A percentile compares a stretch with the other conserved stretches of the same genome.
Conservation (phyloP, 1,140 invertebrate genomes). For the Magallana angulata region DNA sequence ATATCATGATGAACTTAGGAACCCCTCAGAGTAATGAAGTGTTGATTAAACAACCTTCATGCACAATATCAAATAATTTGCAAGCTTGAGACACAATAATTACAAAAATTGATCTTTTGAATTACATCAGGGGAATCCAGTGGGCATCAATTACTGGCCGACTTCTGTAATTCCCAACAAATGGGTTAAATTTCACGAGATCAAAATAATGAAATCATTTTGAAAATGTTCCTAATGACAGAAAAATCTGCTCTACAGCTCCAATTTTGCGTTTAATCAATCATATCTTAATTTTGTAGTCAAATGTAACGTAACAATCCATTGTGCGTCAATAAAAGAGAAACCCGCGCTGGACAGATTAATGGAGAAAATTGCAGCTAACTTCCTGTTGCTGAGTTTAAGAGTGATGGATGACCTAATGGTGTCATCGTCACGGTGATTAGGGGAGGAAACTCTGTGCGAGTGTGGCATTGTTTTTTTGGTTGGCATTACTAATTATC, state of each 20-base stretch:
- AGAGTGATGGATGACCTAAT: constrained; percentile 33
- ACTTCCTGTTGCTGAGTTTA: constrained; percentile 14
- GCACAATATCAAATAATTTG: constrained; percentile 28
- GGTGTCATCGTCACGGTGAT: constrained; percentile 17
- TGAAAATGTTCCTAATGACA: constrained; percentile 17
- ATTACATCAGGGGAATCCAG: constrained; percentile 8
- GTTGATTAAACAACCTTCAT: constrained; percentile 25
- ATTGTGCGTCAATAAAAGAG: constrained; percentile 21
- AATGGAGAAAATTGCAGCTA: constrained; percentile 10
- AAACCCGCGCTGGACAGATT: constrained; percentile 1
- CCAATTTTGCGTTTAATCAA: constrained; percentile 34
- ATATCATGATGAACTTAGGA: constrained; percentile 24
- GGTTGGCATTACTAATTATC: constrained; percentile 16
- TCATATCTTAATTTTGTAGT: constrained; percentile 32
- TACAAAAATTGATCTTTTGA: constrained; percentile 5
- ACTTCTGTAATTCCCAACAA: constrained; percentile 8
- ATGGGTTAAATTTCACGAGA: constrained; percentile 20
- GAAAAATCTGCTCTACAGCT: constrained; percentile 20
- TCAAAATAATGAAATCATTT: constrained; percentile 25
- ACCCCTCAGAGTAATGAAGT: neutral
- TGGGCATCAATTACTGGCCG: neutral
- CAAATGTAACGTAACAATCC: constrained; percentile 35
- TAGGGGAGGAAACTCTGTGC: neutral
- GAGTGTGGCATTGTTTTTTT: constrained; percentile 2
- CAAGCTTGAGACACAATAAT: constrained; percentile 2